Evolutionary conservation across 2,113 vertebrate genomes (phyloP).

Genomic region (Pygoscelis adeliae): DNA sequence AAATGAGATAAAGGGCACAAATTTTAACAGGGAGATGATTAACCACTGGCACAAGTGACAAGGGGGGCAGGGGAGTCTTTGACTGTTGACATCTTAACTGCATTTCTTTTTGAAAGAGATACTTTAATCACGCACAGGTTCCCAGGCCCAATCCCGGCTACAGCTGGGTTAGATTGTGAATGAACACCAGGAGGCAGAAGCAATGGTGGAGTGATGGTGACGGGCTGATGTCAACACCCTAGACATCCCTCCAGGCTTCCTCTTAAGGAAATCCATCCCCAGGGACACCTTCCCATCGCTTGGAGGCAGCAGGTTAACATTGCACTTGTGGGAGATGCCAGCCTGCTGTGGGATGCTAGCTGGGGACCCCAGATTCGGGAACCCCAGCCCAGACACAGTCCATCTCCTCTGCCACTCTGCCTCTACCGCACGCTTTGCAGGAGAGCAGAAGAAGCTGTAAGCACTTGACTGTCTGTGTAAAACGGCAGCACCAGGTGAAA

Average conservation of each 20-base stretch:
- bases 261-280: neutral
- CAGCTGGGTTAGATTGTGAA: neutral
- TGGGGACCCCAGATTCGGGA: neutral
- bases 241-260: neutral
- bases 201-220: accelerated
- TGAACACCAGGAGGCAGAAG: neutral
- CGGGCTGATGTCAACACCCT: neutral
- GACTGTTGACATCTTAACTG: neutral
- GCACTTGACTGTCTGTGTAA: neutral
- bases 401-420: neutral
- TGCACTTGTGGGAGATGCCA: accelerated
- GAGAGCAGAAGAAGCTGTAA: neutral
- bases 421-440: accelerated
- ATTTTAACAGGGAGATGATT: neutral
- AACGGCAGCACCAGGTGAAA: neutral
- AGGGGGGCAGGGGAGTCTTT: neutral
- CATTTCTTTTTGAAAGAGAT: neutral
- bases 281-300: accelerated
- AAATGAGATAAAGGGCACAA: conserved; percentile 4
- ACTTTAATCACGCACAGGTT: neutral
- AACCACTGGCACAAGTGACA: neutral
- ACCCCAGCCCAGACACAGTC: neutral
- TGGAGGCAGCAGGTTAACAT: neutral
- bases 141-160: neutral
- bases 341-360: neutral